phyloP scores from a whole-genome alignment of 2,888 invertebrate genomes.

The Catotricha subobsoleta region DNA sequence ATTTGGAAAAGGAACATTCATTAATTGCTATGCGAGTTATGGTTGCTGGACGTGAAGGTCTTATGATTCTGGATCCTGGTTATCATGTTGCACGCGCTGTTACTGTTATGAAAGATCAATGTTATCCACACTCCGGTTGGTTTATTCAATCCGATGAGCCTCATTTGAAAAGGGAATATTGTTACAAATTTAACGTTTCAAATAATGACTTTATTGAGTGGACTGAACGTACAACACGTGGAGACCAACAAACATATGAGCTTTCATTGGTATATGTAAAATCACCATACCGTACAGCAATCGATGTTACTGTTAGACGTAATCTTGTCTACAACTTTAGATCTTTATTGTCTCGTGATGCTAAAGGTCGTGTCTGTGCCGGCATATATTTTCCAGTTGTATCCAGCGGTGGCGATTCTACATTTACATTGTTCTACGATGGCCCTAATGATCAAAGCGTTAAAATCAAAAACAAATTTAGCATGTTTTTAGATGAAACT shows the following conservation, averaged over 20 bases:
- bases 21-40: conserved; percentile 57
- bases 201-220: conserved; percentile 67
- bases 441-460: conserved; percentile 41
- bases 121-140: conserved; percentile 81
- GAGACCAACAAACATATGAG: conserved; percentile 41
- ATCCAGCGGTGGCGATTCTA: conserved; percentile 32
- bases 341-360: conserved; percentile 63
- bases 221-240: conserved; percentile 61
- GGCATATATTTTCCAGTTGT: conserved; percentile 73
- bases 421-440: conserved; percentile 65
- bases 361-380: conserved; percentile 64
- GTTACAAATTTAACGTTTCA: conserved; percentile 51
- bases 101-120: conserved; percentile 69
- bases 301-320: conserved; percentile 74
- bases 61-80: conserved; percentile 74
- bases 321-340: conserved; percentile 73
- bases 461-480: conserved; percentile 59
- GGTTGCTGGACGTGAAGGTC: conserved; percentile 54
- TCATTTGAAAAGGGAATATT: conserved; percentile 63
- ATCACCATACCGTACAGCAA: conserved; percentile 58
- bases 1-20: conserved; percentile 72
- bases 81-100: conserved; percentile 76
- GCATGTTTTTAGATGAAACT: conserved; percentile 38
- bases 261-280: conserved; percentile 62
- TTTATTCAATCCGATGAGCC: conserved; percentile 65